phyloP scores from a whole-genome alignment of 2,888 invertebrate species.

The Agriopis marginaria region DNA sequence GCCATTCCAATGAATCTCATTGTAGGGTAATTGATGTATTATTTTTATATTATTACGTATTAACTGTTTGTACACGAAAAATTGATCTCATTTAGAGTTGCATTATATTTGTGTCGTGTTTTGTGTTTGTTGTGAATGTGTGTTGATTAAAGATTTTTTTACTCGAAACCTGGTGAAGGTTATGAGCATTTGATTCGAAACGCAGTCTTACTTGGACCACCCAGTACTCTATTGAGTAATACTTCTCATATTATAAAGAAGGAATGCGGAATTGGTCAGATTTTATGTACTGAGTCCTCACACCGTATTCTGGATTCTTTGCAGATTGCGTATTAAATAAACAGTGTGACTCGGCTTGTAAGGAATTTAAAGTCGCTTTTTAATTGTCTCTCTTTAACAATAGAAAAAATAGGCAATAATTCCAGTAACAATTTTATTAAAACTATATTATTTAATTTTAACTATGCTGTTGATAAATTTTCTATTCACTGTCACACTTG shows the following conservation, averaged over 20 bases:
- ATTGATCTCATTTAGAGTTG: constrained; percentile 57
- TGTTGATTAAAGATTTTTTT: not conserved
- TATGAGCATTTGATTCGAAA: not conserved
- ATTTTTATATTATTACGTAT: constrained; percentile 47
- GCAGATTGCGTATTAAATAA: no score
- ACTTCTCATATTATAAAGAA: not conserved
- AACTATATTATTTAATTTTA: no score
- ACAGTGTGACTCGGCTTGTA: no score
- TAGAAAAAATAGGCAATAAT: no score
- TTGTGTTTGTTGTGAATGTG: not conserved
- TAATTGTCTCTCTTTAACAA: no score
- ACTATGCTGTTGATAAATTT: no score
- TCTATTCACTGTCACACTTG: no score
- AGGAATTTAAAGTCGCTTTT: no score
- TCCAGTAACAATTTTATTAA: no score
- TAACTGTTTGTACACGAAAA: constrained; percentile 50
- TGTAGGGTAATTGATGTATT: constrained; percentile 52
- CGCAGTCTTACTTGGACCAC: not conserved
- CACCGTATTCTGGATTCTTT: no score
- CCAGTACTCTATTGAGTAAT: not conserved
- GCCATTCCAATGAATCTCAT: constrained; percentile 70
- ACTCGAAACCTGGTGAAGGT: no score
- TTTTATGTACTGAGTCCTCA: not conserved
- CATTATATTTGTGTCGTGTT: constrained; percentile 42
- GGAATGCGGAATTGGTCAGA: not conserved